These are phyloP conservation scores for Nasalis larvatus DNA, from an alignment of 2,113 vertebrate species.

Conservation along the genomic window DNA sequence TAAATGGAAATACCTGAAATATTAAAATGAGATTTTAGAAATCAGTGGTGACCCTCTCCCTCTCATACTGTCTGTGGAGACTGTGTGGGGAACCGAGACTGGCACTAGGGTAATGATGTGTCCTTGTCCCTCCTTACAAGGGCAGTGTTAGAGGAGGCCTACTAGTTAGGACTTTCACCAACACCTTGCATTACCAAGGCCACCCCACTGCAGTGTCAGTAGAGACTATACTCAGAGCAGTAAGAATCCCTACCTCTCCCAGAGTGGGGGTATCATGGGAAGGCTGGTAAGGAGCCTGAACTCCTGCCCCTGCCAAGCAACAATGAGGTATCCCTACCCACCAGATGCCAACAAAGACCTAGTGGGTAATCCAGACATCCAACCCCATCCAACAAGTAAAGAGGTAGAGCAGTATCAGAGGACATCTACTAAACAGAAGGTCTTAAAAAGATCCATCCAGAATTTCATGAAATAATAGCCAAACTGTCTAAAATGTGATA, in stretches of 20 bases:
- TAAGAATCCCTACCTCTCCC: background rate
- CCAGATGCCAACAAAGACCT: background rate
- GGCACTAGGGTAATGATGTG: background rate
- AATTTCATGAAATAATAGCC: background rate
- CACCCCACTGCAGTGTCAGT: background rate
- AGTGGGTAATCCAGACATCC: background rate
- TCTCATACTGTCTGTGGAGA: background rate
- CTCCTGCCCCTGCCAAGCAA: background rate
- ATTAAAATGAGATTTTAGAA: background rate
- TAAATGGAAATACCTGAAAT: constrained; percentile 4
- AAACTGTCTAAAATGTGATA: background rate
- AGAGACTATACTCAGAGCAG: background rate
- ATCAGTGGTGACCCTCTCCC: background rate
- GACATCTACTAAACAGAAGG: background rate
- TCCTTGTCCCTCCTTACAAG: accelerated
- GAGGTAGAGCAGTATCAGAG: background rate
- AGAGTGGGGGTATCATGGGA: background rate
- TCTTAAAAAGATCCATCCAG: background rate
- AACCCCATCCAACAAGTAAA: background rate
- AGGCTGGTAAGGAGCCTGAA: background rate
- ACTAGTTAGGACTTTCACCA: background rate
- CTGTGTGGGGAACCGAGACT: background rate
- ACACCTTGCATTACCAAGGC: background rate
- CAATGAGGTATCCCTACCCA: background rate
- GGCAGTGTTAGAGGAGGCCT: background rate